Evolutionary conservation across 2,888 invertebrate genomes (phyloP), one percentile per base, ranked within the genome.

Genomic region (Cartodere bifasciata): DNA sequence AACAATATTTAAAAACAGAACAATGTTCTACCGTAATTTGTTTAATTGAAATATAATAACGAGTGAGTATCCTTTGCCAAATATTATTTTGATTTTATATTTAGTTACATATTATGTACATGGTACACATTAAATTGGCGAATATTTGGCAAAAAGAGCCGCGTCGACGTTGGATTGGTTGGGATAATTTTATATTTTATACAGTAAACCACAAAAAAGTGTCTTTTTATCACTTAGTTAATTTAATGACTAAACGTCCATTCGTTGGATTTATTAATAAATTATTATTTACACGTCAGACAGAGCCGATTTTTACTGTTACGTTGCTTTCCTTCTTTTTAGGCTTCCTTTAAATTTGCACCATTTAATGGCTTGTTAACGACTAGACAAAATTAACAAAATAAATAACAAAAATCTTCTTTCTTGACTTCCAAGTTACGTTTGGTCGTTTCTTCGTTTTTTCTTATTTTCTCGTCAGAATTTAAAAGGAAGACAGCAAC

Each of bases 1-100:
- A 58, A 59, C 56, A 58, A 59, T 58, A 57, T 57, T 58, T 55
- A 54, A 56, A 59, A 59, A 58, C 59, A 58, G 55, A 59, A 59
- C 58, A 58, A 58, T 55, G 56, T 55, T 52, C 58, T 58, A 58
- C 53, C 48, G 49, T 53, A 48, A 43, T 47, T 54, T 50, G 45
- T 48, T 50, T 50, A 44, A 43, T 42, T 50, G 52, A 49, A 51
- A 52, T 52, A 52, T 50, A 48, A 38, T 34, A 32, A 36, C 35
- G 41, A 39, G 29, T 25, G 40, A 37, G 36, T 37, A 34, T 36
- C 30, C 13, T 34, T 36, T 38, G 45, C 48, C 48, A 47, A 48
- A 46, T 46, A 44, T 35, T 20, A 35, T 40, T 45, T 44, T 45
- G 40, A 43, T 42, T 46, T 34, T 29, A 27, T 24, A 31, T 17